Percentiles rank a stretch among this genome's conserved stretches.
Evolutionary conservation across 2,888 invertebrate genomes (phyloP).

Genomic region (Nymphalis urticae): DNA sequence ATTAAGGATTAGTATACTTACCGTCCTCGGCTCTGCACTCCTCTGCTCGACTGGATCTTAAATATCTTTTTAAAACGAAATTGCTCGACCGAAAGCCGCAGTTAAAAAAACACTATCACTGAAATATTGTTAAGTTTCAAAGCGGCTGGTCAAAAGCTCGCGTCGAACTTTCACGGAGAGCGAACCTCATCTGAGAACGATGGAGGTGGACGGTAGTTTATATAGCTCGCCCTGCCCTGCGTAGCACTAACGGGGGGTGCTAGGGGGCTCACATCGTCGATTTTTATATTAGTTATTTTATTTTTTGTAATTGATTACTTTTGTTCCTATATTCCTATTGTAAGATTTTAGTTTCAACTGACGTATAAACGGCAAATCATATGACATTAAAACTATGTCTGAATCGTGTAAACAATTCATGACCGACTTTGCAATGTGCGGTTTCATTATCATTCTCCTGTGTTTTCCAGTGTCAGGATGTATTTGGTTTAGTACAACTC

Average conservation of each 20-base stretch:
- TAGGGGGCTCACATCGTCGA: background rate
- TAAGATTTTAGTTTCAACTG: background rate
- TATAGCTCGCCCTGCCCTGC: background rate
- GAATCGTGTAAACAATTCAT: background rate
- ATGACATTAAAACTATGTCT: background rate
- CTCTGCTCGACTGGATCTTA: too few species aligned
- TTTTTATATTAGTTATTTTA: background rate
- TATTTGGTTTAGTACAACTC: conserved; percentile 2
- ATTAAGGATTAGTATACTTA: too few species aligned
- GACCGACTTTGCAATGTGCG: background rate
- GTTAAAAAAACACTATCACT: background rate
- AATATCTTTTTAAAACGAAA: too few species aligned
- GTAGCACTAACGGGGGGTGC: background rate
- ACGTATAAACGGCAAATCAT: too few species aligned
- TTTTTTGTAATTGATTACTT: background rate
- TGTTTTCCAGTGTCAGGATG: background rate
- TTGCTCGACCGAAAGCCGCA: background rate
- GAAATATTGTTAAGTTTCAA: background rate
- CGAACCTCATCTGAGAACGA: background rate
- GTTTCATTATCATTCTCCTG: background rate
- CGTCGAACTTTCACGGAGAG: background rate
- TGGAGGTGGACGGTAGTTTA: background rate
- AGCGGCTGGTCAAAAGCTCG: background rate
- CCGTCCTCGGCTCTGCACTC: too few species aligned
- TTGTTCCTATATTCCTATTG: background rate